Evolutionary conservation across 2,113 vertebrate species (phyloP).

Genomic region (Gymnarchus niloticus): DNA sequence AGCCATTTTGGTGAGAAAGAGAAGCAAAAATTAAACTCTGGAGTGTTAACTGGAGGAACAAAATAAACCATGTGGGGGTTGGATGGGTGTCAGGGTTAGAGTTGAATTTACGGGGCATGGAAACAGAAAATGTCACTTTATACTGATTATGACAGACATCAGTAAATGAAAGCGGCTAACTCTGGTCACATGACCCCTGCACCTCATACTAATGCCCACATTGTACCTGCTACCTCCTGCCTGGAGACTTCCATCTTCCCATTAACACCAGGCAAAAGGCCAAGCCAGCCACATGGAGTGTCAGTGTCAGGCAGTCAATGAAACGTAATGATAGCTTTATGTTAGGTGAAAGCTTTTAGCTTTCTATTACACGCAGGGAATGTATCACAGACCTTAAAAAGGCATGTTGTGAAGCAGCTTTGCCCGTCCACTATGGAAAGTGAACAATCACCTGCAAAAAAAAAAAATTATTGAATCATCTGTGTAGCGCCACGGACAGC

Average conservation of each 20-base stretch:
- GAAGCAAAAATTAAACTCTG: background rate
- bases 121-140: background rate
- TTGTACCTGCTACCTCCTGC: background rate
- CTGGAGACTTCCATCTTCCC: background rate
- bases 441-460: background rate
- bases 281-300: background rate
- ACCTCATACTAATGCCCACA: background rate
- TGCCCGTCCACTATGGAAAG: background rate
- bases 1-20: background rate
- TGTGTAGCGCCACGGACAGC: background rate
- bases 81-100: background rate
- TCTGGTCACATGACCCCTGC: background rate
- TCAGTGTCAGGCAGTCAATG: background rate
- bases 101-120: background rate
- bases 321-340: slow-evolving; percentile 20
- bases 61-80: background rate
- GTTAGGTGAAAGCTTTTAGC: slow-evolving; percentile 13
- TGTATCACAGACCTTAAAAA: background rate
- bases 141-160: background rate
- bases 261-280: background rate
- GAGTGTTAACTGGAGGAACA: background rate
- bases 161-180: background rate
- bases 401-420: background rate
- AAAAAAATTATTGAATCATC: background rate
- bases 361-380: background rate